Percentiles rank a stretch among this genome's conserved stretches.
These are phyloP conservation scores for Phalacrocorax brasilianus DNA, from an alignment of 2,113 vertebrate genomes.

Conservation along the genomic window DNA sequence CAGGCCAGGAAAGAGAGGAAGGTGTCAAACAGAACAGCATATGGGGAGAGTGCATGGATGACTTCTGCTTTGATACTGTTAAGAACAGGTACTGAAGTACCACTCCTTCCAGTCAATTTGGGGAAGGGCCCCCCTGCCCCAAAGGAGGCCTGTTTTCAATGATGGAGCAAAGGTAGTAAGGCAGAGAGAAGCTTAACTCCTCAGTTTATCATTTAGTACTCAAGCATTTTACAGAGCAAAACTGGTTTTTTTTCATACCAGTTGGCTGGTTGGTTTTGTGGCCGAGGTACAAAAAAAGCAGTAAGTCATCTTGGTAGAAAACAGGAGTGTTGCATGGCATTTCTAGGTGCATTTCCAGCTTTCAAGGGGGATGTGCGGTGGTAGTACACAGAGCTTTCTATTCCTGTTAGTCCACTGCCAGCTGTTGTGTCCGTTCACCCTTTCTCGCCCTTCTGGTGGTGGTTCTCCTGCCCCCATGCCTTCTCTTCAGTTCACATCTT, in stretches of 20 bases:
- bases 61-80: neutral
- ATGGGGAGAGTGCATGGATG: neutral
- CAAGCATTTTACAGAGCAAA: neutral
- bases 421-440: neutral
- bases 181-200: neutral
- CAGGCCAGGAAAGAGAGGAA: neutral
- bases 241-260: neutral
- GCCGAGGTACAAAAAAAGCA: neutral
- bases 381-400: neutral
- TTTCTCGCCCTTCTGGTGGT: neutral
- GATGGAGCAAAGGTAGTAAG: neutral
- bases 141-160: neutral
- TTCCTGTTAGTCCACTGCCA: neutral
- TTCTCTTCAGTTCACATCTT: neutral
- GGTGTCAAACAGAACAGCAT: neutral
- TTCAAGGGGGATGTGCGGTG: neutral
- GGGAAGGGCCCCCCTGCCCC: fast-evolving
- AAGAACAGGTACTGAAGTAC: neutral
- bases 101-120: fast-evolving
- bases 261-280: neutral
- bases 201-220: neutral
- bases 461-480: neutral
- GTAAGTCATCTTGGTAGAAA: neutral
- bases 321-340: neutral
- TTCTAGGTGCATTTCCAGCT: neutral